Evolutionary conservation across 2,888 invertebrate genomes (phyloP), one percentile per base, ranked within the genome.

Genomic region (Clunio marinus): DNA sequence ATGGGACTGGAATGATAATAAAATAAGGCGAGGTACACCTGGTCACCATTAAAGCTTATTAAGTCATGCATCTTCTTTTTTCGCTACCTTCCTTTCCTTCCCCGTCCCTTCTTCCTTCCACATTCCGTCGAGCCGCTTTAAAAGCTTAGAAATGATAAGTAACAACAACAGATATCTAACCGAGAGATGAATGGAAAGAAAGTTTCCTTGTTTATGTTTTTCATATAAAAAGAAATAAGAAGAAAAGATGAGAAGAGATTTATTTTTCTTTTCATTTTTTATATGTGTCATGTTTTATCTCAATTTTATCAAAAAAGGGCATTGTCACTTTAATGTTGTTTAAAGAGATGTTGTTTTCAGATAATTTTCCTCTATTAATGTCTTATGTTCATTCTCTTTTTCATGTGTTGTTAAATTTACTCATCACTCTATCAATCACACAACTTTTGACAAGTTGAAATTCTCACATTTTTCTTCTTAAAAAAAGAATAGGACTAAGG

Each of bases 41-140:
- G 63, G 63, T 62, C 37, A 62, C 41, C 37, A 37, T 62, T 41
- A 41, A 62, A 41, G 41, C 20, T n/a, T 35, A 62, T 62, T 62
- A 62, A 62, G 62, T 62, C 62, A 62, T 62, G 24, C 37, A 35
- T 62, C 37, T 41, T 58, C 35, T 13, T n/a, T n/a, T n/a, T n/a
- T 17, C 22, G 10, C 17, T 10, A 17, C n/a, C n/a, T 51, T 27
- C 17, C 27, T 15, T 46, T 22, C 58, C 25, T 51, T 51, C 22
- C 13, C 13, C 13, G 2, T 17, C 10, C 22, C 51, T 22, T 22
- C 51, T 22, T 51, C 22, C 51, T 7, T 32, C 32, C 7, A 7
- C 32, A 32, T 32, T n/a, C n/a, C n/a, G n/a, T n/a, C n/a, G n/a
- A n/a, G n/a, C n/a, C n/a, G n/a, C n/a, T n/a, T n/a, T n/a, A 32